Evolutionary conservation across 2,797 vertebrate genomes (phyloP).

Genomic region (Nasua narica): DNA sequence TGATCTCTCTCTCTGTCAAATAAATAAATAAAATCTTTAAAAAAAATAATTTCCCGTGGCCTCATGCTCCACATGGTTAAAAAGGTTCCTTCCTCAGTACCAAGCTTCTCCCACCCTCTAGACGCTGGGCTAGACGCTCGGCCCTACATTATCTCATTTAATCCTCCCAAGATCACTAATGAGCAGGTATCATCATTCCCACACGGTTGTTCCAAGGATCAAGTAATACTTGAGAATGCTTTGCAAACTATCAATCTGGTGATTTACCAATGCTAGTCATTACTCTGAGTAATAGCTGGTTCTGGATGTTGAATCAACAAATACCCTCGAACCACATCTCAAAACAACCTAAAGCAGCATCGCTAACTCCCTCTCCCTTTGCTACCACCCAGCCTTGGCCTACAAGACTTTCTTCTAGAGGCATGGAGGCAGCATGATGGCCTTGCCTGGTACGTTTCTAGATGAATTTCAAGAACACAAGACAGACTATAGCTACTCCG

Average conservation of each 20-base stretch:
- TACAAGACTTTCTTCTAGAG: background rate
- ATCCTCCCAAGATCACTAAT: slow-evolving; percentile 50
- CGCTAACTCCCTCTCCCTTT: background rate
- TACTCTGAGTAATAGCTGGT: slow-evolving; percentile 28
- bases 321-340: background rate
- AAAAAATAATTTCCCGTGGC: background rate
- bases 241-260: slow-evolving; percentile 61
- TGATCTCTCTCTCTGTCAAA: too few relatives aligned
- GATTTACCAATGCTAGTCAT: slow-evolving; percentile 49
- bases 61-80: background rate
- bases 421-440: background rate
- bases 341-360: slow-evolving; percentile 46
- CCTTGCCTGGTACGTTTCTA: background rate
- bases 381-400: background rate
- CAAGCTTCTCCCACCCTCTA: background rate
- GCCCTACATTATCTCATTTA: slow-evolving; percentile 54
- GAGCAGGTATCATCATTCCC: slow-evolving; percentile 27
- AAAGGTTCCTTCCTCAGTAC: background rate
- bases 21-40: too few relatives aligned
- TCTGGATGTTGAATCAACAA: slow-evolving; percentile 45
- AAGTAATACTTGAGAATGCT: slow-evolving; percentile 57
- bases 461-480: background rate
- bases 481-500: background rate
- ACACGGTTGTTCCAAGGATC: slow-evolving; percentile 31
- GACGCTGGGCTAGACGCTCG: background rate